phyloP scores from a whole-genome alignment of 2,797 vertebrate species.

The Malurus leucopterus region DNA sequence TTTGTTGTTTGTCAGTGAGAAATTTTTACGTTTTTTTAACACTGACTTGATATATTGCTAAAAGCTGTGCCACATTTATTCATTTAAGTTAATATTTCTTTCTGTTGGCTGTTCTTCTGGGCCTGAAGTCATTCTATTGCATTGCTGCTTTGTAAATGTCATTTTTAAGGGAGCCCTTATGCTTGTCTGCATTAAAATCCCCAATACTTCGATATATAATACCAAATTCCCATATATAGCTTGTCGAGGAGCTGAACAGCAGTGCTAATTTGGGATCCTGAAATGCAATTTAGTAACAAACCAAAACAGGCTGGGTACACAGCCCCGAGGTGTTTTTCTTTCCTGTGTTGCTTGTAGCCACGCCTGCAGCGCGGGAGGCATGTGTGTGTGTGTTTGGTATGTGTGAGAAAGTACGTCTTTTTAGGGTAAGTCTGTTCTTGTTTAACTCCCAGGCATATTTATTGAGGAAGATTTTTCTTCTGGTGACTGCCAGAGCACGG shows the following conservation, averaged over 20 bases:
- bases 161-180: neutral
- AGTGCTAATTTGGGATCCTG: neutral
- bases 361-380: conserved; percentile 43
- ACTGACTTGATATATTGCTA: neutral
- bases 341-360: conserved; percentile 22
- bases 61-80: neutral
- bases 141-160: neutral
- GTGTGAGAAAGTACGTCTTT: conserved; percentile 53
- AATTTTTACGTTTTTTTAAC: neutral
- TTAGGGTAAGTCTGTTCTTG: conserved; percentile 37
- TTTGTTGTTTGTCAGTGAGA: neutral
- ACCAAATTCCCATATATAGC: neutral
- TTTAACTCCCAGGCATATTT: conserved; percentile 60
- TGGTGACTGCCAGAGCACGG: neutral
- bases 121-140: neutral
- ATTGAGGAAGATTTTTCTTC: conserved; percentile 5
- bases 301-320: conserved; percentile 9
- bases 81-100: neutral
- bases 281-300: conserved; percentile 10
- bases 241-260: neutral
- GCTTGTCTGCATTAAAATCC: neutral
- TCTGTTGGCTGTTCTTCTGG: neutral
- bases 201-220: neutral
- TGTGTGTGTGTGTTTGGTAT: conserved; percentile 33
- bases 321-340: conserved; percentile 57